Base-by-base conservation (phyloP, 1,140 invertebrate genomes). In the Psix sp. region DNA sequence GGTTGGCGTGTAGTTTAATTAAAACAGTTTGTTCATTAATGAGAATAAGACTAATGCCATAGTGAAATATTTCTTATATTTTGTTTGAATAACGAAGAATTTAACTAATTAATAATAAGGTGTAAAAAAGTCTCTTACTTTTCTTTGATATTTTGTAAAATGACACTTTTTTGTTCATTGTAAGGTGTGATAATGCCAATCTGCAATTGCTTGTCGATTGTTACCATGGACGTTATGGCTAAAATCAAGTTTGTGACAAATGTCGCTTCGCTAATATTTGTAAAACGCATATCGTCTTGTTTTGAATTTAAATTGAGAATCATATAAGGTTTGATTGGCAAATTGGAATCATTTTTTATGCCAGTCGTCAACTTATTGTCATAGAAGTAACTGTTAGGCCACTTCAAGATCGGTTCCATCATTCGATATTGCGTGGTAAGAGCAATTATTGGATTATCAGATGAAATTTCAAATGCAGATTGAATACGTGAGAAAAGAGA, bases 331-430 rank as follows among this genome's bases (percentile, higher is more conserved):
- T 76, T 9, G 89, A 77, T 3, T 83, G 82, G 13, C 79, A 85
- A 13, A 40, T 3, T 16, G 15, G 59, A 2, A 29, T 17, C 63
- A 2, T 62, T 17, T 0, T 76, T 42, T 18, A 74, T 18, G 83
- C 77, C 67, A 81, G 91, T 92, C 48, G 86, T 79, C 11, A 94
- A 72, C 31, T 80, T 76, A 15, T 88, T 87, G 3, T 87, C 84
- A 84, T 98, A 98, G 84, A 97, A 96, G 11, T 92, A 90, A 6
- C 88, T 81, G 77, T 93, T 94, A 0, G 95, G 94, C 89, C 92
- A 96, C 24, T 92, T 90, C 43, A 91, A 89, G 5, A 83, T 75
- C 0, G 79, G 68, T 52, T 76, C 80, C 66, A 66, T 17, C 73
- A 76, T 76, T 5, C 73, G 43, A 15, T 76, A 76, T n/a, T 70